phyloP scores from a whole-genome alignment of 2,888 invertebrate species.

The Lycia hirtaria region DNA sequence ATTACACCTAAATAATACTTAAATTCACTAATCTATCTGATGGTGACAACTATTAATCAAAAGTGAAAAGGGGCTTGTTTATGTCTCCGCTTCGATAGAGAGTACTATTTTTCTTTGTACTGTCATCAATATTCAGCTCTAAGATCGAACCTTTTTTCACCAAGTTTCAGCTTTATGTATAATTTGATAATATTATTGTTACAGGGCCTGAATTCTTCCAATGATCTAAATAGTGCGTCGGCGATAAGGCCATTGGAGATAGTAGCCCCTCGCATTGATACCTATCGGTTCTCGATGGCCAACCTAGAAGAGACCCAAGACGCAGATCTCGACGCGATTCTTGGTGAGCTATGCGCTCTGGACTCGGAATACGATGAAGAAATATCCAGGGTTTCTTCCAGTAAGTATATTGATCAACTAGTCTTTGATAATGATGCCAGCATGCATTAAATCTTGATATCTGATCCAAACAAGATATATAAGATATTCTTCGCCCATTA shows the following conservation, averaged over 20 bases:
- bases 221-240: slow-evolving; percentile 78
- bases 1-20: too few species aligned
- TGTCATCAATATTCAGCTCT: background rate
- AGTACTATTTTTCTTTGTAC: too few species aligned
- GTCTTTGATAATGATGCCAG: too few species aligned
- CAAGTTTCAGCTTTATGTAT: too few species aligned
- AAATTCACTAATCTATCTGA: too few species aligned
- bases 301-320: slow-evolving; percentile 98
- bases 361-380: slow-evolving; percentile 89
- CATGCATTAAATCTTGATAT: too few species aligned
- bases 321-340: slow-evolving; percentile 97
- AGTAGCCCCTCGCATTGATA: slow-evolving; percentile 93
- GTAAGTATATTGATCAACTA: slow-evolving; percentile 53
- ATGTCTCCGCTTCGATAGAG: too few species aligned
- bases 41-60: too few species aligned
- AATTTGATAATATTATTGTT: slow-evolving; percentile 58
- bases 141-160: too few species aligned
- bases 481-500: too few species aligned
- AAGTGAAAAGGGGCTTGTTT: background rate
- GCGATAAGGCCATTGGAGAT: slow-evolving; percentile 89
- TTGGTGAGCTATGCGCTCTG: slow-evolving; percentile 97
- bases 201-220: slow-evolving; percentile 88
- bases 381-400: slow-evolving; percentile 75
- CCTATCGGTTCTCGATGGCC: slow-evolving; percentile 97
- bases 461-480: too few species aligned